Base-by-base conservation (phyloP, 2,797 vertebrate genomes). In the Ptychobarbus kaznakovi region DNA sequence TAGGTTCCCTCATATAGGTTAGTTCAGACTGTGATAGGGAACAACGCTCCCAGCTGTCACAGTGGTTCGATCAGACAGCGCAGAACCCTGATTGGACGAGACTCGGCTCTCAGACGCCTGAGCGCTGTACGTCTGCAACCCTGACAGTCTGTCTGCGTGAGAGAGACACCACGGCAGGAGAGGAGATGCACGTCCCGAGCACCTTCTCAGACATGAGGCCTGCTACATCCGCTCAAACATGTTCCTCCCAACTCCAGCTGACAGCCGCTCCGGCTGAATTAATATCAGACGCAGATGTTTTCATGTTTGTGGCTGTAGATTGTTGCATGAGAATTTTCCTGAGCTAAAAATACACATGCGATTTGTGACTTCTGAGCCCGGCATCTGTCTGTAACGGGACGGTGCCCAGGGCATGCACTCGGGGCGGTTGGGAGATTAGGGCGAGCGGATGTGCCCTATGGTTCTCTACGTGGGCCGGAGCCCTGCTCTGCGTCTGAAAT, bases 221-320 rank as follows among this genome's bases (percentile, higher is more conserved):
- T 46, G 58, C 40, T 76, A 68, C 46, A 76, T 65, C 25, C 68
- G 20, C 49, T 82, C 74, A 72, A 51, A 70, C 65, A 10, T 73
- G 56, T 51, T 38, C 40, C 65, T 44, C 40, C 68, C 46, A 40
- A 72, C 65, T 68, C 53, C 84, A 28, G 77, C 77, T 81, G 82
- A 65, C 72, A 75, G 70, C 35, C 51, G 38, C 32, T 81, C 78
- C 25, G 32, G 46, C 73, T 53, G 38, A 66, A 68, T 81, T 81
- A 81, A 53, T 66, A 75, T 75, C 78, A 86, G n/a, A 76, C 61
- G n/a, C 81, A 77, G 82, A 84, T 22, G 61, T 56, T 42, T 65
- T 75, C 56, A 1, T 83, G 81, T 84, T 84, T 84, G 32, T 49
- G 22, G 22, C 63, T 28, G 9, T 42, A 32, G 73, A 42, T 32